Evolutionary conservation across 2,113 vertebrate species (phyloP).

Genomic region (Tychaedon coryphoeus): DNA sequence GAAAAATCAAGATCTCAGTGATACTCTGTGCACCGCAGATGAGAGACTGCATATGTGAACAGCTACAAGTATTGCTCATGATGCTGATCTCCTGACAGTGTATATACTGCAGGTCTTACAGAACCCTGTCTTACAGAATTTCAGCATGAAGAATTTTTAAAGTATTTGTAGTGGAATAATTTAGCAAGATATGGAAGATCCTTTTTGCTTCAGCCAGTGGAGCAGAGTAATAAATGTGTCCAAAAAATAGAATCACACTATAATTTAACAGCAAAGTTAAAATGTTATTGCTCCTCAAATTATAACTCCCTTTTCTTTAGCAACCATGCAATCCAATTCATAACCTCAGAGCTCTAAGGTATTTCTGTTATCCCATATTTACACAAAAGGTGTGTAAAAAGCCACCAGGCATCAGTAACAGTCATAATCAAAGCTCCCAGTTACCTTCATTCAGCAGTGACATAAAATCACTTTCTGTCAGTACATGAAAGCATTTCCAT

Average conservation of each 20-base stretch:
- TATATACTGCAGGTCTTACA: neutral
- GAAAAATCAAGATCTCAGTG: neutral
- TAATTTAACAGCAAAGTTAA: conserved; percentile 31
- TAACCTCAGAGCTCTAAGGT: neutral
- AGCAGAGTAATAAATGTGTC: neutral
- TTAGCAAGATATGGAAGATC: neutral
- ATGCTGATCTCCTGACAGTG: neutral
- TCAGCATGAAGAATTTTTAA: neutral
- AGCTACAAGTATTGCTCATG: neutral
- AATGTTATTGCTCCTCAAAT: neutral
- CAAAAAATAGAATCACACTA: neutral
- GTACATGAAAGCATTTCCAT: conserved; percentile 7
- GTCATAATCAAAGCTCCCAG: conserved; percentile 29
- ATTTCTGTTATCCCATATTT: conserved; percentile 4
- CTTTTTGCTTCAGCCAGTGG: neutral
- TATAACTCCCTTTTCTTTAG: neutral
- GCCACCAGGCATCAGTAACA: conserved; percentile 2
- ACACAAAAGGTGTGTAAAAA: conserved; percentile 29
- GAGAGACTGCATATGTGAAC: neutral
- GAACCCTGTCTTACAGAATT: neutral
- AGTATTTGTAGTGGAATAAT: neutral
- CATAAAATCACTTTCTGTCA: conserved; percentile 27
- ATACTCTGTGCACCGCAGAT: neutral
- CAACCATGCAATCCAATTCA: neutral
- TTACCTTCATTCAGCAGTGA: conserved; percentile 16